Conservation (phyloP, 2,888 invertebrate genomes). For the Heliconius hortense region DNA sequence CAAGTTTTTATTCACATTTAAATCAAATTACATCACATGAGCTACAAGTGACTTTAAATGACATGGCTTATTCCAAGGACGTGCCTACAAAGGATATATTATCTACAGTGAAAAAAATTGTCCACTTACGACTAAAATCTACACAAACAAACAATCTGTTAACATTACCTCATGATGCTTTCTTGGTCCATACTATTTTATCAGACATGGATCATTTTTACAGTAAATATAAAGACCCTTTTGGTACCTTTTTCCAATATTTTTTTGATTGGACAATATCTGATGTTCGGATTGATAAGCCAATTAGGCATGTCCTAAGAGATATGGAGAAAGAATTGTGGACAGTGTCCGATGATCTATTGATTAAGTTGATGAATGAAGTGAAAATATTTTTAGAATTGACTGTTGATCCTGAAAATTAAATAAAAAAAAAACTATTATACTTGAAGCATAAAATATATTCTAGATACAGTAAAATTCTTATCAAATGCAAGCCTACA, state of each 20-base stretch:
- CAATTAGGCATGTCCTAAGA: slow-evolving; percentile 49
- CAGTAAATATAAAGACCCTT: slow-evolving; percentile 53
- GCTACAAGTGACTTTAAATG: slow-evolving; percentile 61
- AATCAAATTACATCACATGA: slow-evolving; percentile 54
- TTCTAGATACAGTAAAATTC: too few relatives aligned
- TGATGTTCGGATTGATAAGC: slow-evolving; percentile 45
- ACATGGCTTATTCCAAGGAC: slow-evolving; percentile 58
- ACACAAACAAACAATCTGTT: slow-evolving; percentile 42
- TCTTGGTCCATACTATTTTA: slow-evolving; percentile 58
- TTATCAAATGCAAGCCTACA: too few relatives aligned
- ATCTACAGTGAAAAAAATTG: slow-evolving; percentile 50
- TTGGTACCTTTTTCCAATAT: slow-evolving; percentile 52
- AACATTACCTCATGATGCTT: slow-evolving; percentile 52
- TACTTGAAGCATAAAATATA: neutral
- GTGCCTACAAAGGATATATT: slow-evolving; percentile 57
- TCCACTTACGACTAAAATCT: slow-evolving; percentile 51
- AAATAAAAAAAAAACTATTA: slow-evolving; percentile 14
- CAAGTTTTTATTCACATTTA: slow-evolving; percentile 54
- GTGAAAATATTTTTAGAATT: slow-evolving; percentile 63
- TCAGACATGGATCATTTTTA: slow-evolving; percentile 68
- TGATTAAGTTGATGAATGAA: slow-evolving; percentile 56
- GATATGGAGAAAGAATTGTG: slow-evolving; percentile 49
- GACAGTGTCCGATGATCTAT: slow-evolving; percentile 48
- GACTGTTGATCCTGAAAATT: slow-evolving; percentile 55
- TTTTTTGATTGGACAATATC: slow-evolving; percentile 49